Conservation (phyloP, 2,113 vertebrate genomes). For the Centrocercus urophasianus region DNA sequence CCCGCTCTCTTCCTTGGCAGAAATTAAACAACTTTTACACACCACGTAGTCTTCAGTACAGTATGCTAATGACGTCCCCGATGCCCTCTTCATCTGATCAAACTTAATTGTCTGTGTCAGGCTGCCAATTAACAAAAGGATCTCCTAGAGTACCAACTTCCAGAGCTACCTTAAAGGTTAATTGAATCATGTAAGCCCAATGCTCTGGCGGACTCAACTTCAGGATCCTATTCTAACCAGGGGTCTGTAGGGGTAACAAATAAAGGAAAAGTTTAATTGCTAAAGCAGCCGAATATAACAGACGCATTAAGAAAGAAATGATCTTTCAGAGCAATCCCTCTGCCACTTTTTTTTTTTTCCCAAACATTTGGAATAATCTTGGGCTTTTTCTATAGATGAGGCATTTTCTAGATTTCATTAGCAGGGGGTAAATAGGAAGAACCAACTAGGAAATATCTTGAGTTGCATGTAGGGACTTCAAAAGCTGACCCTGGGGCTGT, state of each 20-base stretch:
- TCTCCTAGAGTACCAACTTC: constrained; percentile 78
- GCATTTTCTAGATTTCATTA: neutral
- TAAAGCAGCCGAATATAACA: constrained; percentile 46
- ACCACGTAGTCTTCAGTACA: constrained; percentile 78
- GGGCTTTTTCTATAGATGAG: neutral
- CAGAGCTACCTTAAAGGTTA: constrained; percentile 85
- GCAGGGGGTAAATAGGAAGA: neutral
- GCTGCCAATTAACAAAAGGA: constrained; percentile 84
- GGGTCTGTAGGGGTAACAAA: constrained; percentile 70
- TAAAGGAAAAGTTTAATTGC: constrained; percentile 68
- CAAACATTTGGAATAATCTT: constrained; percentile 14
- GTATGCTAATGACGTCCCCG: constrained; percentile 82
- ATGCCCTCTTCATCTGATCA: constrained; percentile 85
- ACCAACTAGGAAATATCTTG: neutral
- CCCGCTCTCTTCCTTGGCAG: constrained; percentile 72
- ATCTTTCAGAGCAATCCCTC: constrained; percentile 26
- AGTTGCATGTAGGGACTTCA: neutral
- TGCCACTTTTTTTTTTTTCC: neutral
- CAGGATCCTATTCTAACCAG: constrained; percentile 72
- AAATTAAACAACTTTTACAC: constrained; percentile 85
- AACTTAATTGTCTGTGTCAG: constrained; percentile 86
- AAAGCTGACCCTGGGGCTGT: neutral
- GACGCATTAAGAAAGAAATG: constrained; percentile 19
- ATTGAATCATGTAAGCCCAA: constrained; percentile 83
- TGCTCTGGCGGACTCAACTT: constrained; percentile 76